phyloP scores from a whole-genome alignment of 2,888 invertebrate species.

The Apamea monoglypha region DNA sequence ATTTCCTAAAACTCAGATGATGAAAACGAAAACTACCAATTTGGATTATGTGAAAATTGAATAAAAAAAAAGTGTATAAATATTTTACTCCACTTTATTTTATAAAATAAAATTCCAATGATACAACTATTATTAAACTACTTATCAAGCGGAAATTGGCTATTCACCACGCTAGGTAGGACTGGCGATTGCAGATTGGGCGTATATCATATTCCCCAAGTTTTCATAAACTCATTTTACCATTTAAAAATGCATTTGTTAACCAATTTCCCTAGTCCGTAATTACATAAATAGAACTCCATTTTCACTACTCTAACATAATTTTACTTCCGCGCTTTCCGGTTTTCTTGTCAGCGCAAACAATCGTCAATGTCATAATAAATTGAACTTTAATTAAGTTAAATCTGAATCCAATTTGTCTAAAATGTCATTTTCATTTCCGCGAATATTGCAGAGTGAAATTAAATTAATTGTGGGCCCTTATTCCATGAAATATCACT shows the following conservation, averaged over 20 bases:
- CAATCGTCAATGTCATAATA: slow-evolving; percentile 31
- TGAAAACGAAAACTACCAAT: not conserved
- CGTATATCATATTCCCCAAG: not conserved
- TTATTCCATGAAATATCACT: slow-evolving; percentile 11
- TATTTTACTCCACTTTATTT: no score
- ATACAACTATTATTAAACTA: not conserved
- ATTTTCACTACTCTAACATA: slow-evolving; percentile 4
- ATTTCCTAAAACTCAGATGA: not conserved
- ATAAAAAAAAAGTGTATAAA: not conserved
- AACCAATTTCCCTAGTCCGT: no score
- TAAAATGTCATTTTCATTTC: slow-evolving; percentile 29
- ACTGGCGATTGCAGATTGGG: not conserved
- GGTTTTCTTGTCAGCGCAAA: slow-evolving; percentile 11
- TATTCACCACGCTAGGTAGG: not conserved
- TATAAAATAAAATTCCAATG: no score
- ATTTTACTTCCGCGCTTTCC: slow-evolving; percentile 16
- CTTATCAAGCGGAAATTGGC: not conserved
- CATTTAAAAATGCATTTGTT: not conserved
- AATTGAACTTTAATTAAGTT: slow-evolving; percentile 38
- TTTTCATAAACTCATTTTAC: not conserved
- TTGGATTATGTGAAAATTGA: not conserved
- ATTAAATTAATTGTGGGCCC: slow-evolving; percentile 13
- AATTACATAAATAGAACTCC: not conserved
- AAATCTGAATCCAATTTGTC: slow-evolving; percentile 36
- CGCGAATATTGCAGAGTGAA: not conserved